Evolutionary conservation across 2,113 vertebrate genomes (phyloP).

Genomic region (Chlamydotis undulata): DNA sequence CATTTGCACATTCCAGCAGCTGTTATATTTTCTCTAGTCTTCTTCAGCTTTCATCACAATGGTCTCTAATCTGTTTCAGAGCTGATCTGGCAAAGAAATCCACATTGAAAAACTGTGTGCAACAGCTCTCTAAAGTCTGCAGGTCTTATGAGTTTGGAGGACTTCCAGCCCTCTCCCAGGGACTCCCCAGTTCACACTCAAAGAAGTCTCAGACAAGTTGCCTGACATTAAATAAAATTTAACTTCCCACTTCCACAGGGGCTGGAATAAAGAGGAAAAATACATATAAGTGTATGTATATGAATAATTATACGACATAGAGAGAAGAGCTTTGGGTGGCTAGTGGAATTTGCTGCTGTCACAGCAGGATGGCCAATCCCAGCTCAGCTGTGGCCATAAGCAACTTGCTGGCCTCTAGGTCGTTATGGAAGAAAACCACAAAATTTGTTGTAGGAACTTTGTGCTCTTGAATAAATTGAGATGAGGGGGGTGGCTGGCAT

Average conservation of each 20-base stretch:
- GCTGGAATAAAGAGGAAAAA: not conserved
- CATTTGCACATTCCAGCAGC: constrained; percentile 2
- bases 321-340: not conserved
- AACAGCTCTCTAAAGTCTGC: constrained; percentile 12
- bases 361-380: not conserved
- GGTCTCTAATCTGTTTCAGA: constrained; percentile 13
- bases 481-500: not conserved
- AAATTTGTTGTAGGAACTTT: not conserved
- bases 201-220: not conserved
- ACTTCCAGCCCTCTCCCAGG: not conserved
- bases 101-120: not conserved
- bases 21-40: constrained; percentile 12
- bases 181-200: not conserved
- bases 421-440: not conserved
- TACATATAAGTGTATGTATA: not conserved
- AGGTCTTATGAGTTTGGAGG: constrained; percentile 1
- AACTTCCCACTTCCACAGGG: not conserved
- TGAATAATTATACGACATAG: not conserved
- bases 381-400: not conserved
- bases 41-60: constrained; percentile 43
- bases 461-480: not conserved
- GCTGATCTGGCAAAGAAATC: constrained; percentile 48
- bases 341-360: not conserved
- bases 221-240: not conserved
- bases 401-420: not conserved